Base-by-base conservation (phyloP, 2,113 vertebrate genomes). In the Tympanuchus pallidicinctus region DNA sequence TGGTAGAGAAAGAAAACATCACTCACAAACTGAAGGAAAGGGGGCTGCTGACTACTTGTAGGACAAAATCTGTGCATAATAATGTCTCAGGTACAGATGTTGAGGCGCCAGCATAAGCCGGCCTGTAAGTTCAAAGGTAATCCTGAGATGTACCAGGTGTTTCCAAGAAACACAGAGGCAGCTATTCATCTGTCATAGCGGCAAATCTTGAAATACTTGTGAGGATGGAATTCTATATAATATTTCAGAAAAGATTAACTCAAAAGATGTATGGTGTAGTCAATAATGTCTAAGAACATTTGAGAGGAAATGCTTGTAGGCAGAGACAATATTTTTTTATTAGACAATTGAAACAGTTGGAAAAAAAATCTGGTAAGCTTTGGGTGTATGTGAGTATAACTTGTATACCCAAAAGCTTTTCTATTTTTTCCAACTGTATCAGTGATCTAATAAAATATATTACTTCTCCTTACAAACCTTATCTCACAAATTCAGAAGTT, bases 361-460 rank as follows among this genome's bases (percentile, higher is more conserved):
- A 6, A 75, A 88, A 54, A 54, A 84, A 84, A 52, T 10, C 61
- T 78, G 16, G 45, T 57, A 89, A 87, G 54, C 38, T 89, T 86
- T 88, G 47, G 45, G 77, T 24, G 34, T 84, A 78, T 1, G 8
- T 47, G 52, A 84, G 38, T 92, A 74, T 57, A 22, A 84, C 43
- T 56, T 93, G 47, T 86, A 61, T 78, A 75, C 73, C 48, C 47
- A 84, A 92, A 92, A 93, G 65, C 6, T 72, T 90, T 71, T 30
- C 24, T 71, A 5, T 48, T 84, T 60, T 87, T 78, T 63, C 45
- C 87, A 82, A 87, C 57, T 82, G 1, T 65, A 76, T 61, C 48
- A 82, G 48, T 36, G 71, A 93, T 76, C 43, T 64, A 82, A 92
- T 40, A 89, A 89, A 93, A 84, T 72, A 78, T 40, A 90, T 82